Evolutionary conservation across 2,888 invertebrate genomes (phyloP), one percentile per base, ranked within the genome.

Genomic region (Lagria hirta): DNA sequence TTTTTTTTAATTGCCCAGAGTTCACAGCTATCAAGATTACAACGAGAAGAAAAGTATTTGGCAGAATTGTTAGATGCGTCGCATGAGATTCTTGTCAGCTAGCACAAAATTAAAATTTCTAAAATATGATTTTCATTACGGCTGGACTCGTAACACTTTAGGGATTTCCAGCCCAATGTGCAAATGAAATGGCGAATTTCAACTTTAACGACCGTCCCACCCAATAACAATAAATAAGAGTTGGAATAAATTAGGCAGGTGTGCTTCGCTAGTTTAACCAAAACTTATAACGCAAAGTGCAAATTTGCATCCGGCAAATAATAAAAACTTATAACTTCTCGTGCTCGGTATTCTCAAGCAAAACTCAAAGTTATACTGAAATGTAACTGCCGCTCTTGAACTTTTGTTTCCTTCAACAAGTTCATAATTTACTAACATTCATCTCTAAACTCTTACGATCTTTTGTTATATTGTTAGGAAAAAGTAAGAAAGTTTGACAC

Each of bases 161-260:
- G 41, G 41, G 41, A 41, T 41, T 41, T 24, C 33, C 41, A 27
- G 14, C 27, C 33, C 41, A 27, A 15, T 24, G 34, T 33, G 22
- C 17, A 28, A 43, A 43, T 35, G 42, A 43, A 35, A 34, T 13
- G 29, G 11, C 34, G 41, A 41, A 41, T 33, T 41, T 41, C 41
- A 33, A 41, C 41, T 18, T n/a, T 26, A 41, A 32, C 26, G 16
- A 26, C 27, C 33, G 33, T 26, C 33, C 41, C 41, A 21, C 33
- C 35, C 42, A 43, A 43, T 43, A 43, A 41, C 28, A 41, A 43
- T 43, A 43, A 43, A 43, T 29, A 35, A 29, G 29, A 35, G 29
- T 23, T 22, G 42, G 42, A 47, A 51, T 53, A 50, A 51, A 53
- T 53, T 50, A 51, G 43, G 35, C 48, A 55, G 52, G 51, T 53